A percentile compares a stretch with the other conserved stretches of the same genome.
These are phyloP conservation scores for Pseudanteris insignis DNA, from an alignment of 2,888 invertebrate genomes.

Conservation along the genomic window DNA sequence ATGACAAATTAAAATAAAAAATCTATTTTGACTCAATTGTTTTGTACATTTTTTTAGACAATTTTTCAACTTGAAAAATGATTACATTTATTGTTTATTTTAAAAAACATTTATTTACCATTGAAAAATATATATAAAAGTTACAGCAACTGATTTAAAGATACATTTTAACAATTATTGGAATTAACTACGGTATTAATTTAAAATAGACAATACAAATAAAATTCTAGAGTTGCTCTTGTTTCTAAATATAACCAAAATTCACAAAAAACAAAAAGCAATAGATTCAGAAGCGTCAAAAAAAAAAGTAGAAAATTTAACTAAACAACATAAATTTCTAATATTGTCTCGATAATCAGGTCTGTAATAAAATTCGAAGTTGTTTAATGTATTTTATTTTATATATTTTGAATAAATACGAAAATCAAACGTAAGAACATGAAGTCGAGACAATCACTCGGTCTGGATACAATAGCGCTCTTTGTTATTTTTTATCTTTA, in stretches of 20 bases:
- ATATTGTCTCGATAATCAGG: conserved; percentile 20
- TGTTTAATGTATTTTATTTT: conserved; percentile 43
- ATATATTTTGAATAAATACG: conserved; percentile 50
- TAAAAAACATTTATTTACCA: no score
- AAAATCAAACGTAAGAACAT: conserved; percentile 49
- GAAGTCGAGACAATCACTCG: conserved; percentile 46
- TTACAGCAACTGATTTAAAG: conserved; percentile 26
- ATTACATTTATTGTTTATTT: conserved; percentile 14
- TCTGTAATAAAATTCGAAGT: conserved; percentile 26
- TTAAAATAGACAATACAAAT: conserved; percentile 9
- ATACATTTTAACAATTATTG: conserved; percentile 23
- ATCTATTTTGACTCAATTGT: no score
- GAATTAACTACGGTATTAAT: conserved; percentile 14
- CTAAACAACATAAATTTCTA: conserved; percentile 11
- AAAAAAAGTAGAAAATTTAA: not conserved
- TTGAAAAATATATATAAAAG: conserved; percentile 26
- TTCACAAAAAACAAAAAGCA: no score
- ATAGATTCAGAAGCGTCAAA: no score
- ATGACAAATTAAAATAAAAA: no score
- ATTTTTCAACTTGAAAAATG: no score
- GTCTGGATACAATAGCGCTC: conserved; percentile 50
- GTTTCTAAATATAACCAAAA: no score
- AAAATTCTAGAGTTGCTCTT: no score
- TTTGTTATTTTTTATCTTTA: conserved; percentile 38
- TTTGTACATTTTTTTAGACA: no score